Base-by-base conservation (phyloP, 2,113 vertebrate genomes). In the Pteruthius melanotis region DNA sequence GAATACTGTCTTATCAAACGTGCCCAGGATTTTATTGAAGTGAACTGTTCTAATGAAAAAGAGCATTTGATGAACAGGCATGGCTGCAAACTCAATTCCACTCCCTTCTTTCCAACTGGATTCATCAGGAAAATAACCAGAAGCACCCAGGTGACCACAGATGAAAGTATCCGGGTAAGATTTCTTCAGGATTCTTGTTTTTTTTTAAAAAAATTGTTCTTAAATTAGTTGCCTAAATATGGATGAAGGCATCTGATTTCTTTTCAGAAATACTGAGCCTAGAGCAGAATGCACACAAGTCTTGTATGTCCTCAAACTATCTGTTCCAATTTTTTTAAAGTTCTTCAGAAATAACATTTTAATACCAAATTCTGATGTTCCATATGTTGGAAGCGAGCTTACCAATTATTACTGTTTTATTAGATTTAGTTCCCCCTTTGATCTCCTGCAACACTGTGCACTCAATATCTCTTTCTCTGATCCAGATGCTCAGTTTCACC, bases 21-120 rank as follows among this genome's bases (percentile, higher is more conserved):
- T 85, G 79, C 94, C 91, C 94, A 93, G 93, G 83, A 92, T 97
- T 96, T 96, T 96, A 96, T 69, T 96, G 96, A 96, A 97, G 93
- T 85, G 95, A 96, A 95, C 94, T 93, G n/a, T 89, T 97, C 70
- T 97, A 97, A 98, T 95, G 97, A 96, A 96, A 97, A 95, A 94
- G 90, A 95, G 88, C 79, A 91, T 90, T 87, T 79, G 88, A 94
- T 78, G 85, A 97, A 92, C 88, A 93, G 92, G 68, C 76, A 77
- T 40, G 72, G 82, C 95, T 95, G 77, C 59, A 83, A 96, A 95
- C 72, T 79, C 61, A 60, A 21, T 77, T 72, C 87, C 80, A 68
- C 82, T 87, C 84, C 83, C 76, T 81, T 69, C 57, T 88, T 69
- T 92, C 93, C 77, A 81, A 8, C 49, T 90, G 89, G 78, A 44